These are phyloP conservation scores for Brenthis hecate DNA, from an alignment of 2,888 invertebrate genomes.

Conservation along the genomic window DNA sequence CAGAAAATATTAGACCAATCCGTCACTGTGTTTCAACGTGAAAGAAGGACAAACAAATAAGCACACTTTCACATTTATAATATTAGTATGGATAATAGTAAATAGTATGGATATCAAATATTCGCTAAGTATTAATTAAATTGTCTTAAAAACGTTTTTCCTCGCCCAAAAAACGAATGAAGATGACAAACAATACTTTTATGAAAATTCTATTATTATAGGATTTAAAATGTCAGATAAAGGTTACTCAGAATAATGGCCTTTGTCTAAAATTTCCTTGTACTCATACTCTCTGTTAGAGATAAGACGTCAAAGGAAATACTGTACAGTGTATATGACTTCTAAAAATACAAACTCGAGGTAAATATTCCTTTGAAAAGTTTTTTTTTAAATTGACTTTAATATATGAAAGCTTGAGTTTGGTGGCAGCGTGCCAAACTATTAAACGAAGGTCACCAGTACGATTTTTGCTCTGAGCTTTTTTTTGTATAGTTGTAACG, in stretches of 20 bases:
- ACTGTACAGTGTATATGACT: constrained; percentile 10
- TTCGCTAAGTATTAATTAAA: neutral
- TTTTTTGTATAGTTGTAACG: too few relatives aligned
- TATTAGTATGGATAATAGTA: too few relatives aligned
- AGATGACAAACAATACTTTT: constrained; percentile 1
- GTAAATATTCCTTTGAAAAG: neutral
- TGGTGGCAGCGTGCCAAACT: too few relatives aligned
- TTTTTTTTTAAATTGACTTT: constrained; percentile 5
- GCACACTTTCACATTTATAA: too few relatives aligned
- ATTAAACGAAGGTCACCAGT: too few relatives aligned
- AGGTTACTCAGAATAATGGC: constrained; percentile 11
- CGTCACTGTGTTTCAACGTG: too few relatives aligned
- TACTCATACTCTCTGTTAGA: constrained; percentile 9
- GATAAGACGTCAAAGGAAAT: constrained; percentile 19
- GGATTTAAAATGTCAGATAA: constrained; percentile 2
- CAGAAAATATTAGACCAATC: too few relatives aligned
- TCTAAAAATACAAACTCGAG: constrained; percentile 17
- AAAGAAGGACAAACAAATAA: too few relatives aligned
- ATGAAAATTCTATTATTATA: constrained; percentile 11
- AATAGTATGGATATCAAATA: too few relatives aligned
- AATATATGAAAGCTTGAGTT: neutral
- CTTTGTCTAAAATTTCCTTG: constrained; percentile 14
- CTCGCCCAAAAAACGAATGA: neutral
- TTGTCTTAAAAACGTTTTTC: neutral
- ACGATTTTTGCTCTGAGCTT: too few relatives aligned